These are phyloP conservation scores for Astreopora myriophthalma DNA, from an alignment of 64 coral and sea anemone genomes.

Conservation along the genomic window DNA sequence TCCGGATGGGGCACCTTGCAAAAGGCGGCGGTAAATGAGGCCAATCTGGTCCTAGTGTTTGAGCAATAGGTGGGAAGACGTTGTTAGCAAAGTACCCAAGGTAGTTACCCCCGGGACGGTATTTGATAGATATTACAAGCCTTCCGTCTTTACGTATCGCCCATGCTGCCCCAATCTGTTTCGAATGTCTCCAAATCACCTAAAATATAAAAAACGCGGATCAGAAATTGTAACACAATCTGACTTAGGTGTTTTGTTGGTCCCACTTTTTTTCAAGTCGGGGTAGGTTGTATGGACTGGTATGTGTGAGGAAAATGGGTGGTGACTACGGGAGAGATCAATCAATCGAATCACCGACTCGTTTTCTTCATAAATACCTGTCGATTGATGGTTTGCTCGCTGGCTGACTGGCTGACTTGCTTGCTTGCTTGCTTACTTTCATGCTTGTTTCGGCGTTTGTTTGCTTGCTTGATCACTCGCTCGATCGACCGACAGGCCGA, in stretches of 20 bases:
- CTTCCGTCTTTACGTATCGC: background rate
- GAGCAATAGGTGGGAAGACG: constrained; percentile 14
- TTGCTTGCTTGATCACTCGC: no score
- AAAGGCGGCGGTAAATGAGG: background rate
- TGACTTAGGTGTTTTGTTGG: no score
- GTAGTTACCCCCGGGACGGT: background rate
- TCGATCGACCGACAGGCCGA: no score
- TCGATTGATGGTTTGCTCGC: no score
- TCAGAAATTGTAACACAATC: no score
- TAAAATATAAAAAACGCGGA: background rate
- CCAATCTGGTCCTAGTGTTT: background rate
- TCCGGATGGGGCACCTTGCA: background rate
- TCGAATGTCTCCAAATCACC: constrained; percentile 1
- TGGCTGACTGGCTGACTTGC: no score
- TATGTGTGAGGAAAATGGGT: background rate
- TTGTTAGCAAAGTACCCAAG: background rate
- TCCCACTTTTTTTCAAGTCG: background rate
- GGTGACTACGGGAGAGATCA: no score
- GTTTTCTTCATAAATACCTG: no score
- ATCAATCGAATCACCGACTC: no score
- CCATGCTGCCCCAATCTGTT: constrained; percentile 10
- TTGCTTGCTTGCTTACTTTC: no score
- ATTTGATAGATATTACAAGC: background rate
- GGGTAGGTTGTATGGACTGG: no score
- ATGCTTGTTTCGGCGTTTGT: no score